These are phyloP conservation scores for Daktulosphaira vitifoliae DNA, from an alignment of 1,140 invertebrate genomes.

Conservation along the genomic window DNA sequence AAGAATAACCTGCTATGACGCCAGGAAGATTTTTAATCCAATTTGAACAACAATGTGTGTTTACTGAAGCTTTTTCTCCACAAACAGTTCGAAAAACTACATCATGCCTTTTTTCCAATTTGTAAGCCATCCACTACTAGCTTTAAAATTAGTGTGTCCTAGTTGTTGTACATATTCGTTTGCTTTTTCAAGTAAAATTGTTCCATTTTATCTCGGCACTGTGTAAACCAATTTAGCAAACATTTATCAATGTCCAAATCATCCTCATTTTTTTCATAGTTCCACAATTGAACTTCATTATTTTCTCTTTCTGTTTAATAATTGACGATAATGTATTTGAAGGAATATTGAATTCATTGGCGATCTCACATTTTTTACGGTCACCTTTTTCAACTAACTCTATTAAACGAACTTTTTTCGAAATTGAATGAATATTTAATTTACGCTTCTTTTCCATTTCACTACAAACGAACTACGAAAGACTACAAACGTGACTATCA, in stretches of 20 bases:
- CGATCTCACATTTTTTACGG: neutral
- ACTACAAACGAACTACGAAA: no score
- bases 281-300: neutral
- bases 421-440: neutral
- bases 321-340: neutral
- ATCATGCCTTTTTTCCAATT: no score
- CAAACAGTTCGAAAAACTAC: no score
- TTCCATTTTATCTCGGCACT: no score
- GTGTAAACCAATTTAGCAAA: no score
- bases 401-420: neutral
- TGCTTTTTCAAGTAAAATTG: no score
- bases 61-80: no score
- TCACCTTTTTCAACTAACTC: neutral
- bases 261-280: neutral
- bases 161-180: neutral
- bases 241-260: constrained; percentile 2
- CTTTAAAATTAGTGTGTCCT: neutral
- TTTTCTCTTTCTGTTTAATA: neutral
- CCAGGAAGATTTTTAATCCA: no score
- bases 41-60: no score
- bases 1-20: no score
- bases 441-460: constrained; percentile 2
- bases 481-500: no score
- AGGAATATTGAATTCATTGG: constrained; percentile 1
- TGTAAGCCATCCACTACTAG: neutral